phyloP scores from a whole-genome alignment of 2,888 invertebrate species.

The Apodemia mormo region DNA sequence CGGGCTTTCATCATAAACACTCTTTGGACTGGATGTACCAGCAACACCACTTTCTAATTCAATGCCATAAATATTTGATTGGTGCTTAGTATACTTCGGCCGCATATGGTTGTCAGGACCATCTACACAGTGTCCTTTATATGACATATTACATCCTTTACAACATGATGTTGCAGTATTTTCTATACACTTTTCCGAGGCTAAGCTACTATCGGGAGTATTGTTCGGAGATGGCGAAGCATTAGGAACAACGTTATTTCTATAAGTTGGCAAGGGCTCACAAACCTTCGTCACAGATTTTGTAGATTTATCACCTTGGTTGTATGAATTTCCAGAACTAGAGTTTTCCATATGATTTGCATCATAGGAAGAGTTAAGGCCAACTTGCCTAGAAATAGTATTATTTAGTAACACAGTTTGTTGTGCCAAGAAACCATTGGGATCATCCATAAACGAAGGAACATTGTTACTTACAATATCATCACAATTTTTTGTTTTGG shows the following conservation, averaged over 20 bases:
- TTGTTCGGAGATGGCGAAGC: slow-evolving; percentile 68
- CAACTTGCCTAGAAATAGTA: slow-evolving; percentile 88
- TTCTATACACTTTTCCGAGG: slow-evolving; percentile 62
- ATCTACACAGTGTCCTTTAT: slow-evolving; percentile 67
- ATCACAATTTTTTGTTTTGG: slow-evolving; percentile 69
- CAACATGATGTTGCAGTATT: slow-evolving; percentile 66
- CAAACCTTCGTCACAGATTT: slow-evolving; percentile 51
- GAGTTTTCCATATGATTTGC: slow-evolving; percentile 56
- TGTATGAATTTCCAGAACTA: slow-evolving; percentile 44
- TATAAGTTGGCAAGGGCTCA: slow-evolving; percentile 56
- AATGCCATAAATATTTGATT: slow-evolving; percentile 59
- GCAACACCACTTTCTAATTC: slow-evolving; percentile 64
- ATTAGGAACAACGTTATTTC: slow-evolving; percentile 60
- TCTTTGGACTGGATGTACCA: slow-evolving; percentile 79
- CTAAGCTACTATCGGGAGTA: slow-evolving; percentile 73
- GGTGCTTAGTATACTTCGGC: slow-evolving; percentile 64
- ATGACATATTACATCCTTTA: slow-evolving; percentile 75
- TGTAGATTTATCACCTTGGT: slow-evolving; percentile 54
- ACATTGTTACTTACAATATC: slow-evolving; percentile 77
- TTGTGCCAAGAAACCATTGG: slow-evolving; percentile 94
- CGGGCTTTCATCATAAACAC: slow-evolving; percentile 80
- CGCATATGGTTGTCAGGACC: slow-evolving; percentile 62
- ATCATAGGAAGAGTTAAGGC: slow-evolving; percentile 61
- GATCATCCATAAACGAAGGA: slow-evolving; percentile 95
- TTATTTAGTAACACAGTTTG: slow-evolving; percentile 93